Evolutionary conservation across 1,140 invertebrate species (phyloP).

Genomic region (Cepaea nemoralis): DNA sequence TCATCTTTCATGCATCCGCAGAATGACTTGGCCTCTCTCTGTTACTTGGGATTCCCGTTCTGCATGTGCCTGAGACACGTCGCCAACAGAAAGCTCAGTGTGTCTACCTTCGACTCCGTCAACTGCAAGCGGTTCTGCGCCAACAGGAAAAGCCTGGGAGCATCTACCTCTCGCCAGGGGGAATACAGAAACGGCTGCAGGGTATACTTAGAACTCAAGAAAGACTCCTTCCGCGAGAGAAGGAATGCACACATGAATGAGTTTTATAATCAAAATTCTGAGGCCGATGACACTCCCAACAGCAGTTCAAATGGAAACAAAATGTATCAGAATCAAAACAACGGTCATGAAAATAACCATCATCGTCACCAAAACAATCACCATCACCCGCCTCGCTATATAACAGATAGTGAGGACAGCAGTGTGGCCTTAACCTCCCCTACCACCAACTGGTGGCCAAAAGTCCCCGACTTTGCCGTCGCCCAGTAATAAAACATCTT

Average conservation of each 20-base stretch:
- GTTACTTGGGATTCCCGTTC: slow-evolving; percentile 44
- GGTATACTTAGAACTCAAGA: slow-evolving; percentile 1
- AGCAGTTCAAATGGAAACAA: neutral
- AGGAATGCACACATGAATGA: neutral
- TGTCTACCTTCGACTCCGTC: slow-evolving; percentile 30
- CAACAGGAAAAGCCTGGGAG: neutral
- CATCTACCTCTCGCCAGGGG: neutral
- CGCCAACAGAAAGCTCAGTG: slow-evolving; percentile 40
- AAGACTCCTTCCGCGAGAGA: neutral
- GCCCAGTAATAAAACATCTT: too few species aligned
- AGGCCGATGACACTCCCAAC: neutral
- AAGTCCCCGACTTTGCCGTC: too few species aligned
- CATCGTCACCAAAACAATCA: neutral
- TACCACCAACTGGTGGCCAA: too few species aligned
- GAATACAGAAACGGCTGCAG: slow-evolving; percentile 10
- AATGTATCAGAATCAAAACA: neutral
- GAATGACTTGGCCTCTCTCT: slow-evolving; percentile 45
- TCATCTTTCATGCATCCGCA: slow-evolving; percentile 16
- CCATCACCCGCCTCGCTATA: neutral
- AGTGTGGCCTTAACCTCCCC: neutral
- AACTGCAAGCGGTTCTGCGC: neutral
- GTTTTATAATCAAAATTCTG: neutral
- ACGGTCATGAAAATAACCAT: neutral
- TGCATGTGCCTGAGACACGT: slow-evolving; percentile 48
- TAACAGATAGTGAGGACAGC: neutral